Evolutionary conservation across 2,888 invertebrate species (phyloP).

Genomic region (Lasioglossum oenotherae): DNA sequence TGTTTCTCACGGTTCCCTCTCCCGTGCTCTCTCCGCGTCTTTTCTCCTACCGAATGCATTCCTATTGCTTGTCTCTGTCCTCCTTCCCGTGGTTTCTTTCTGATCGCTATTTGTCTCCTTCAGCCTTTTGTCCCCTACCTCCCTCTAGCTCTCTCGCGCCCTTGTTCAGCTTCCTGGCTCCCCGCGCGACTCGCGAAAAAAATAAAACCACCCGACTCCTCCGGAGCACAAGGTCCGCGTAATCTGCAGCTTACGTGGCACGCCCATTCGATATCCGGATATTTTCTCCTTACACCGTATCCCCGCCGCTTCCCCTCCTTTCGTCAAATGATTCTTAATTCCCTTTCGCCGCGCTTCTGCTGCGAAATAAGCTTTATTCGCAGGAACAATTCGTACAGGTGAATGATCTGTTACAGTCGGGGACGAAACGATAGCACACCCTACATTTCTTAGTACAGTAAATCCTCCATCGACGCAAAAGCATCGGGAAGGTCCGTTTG

Average conservation of each 20-base stretch:
- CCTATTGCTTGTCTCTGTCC: conserved; percentile 15
- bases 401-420: too few relatives aligned
- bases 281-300: background rate
- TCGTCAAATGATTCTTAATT: background rate
- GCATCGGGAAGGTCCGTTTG: too few relatives aligned
- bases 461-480: too few relatives aligned
- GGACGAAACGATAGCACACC: too few relatives aligned
- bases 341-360: background rate
- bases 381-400: background rate
- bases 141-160: background rate
- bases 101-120: conserved; percentile 2
- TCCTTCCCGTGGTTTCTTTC: conserved; percentile 18
- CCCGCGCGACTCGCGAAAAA: background rate
- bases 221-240: conserved; percentile 10
- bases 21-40: background rate
- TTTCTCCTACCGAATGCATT: conserved; percentile 13
- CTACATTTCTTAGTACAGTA: too few relatives aligned
- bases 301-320: background rate
- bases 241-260: conserved; percentile 1
- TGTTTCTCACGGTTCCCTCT: conserved; percentile 25
- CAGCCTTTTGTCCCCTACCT: background rate
- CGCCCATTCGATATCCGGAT: conserved; percentile 4
- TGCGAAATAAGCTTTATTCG: background rate
- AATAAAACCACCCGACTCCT: background rate
- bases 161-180: background rate